Percentiles rank a stretch among this genome's conserved stretches.
phyloP scores from a whole-genome alignment of 2,888 invertebrate genomes.

The Yponomeuta malinellus region DNA sequence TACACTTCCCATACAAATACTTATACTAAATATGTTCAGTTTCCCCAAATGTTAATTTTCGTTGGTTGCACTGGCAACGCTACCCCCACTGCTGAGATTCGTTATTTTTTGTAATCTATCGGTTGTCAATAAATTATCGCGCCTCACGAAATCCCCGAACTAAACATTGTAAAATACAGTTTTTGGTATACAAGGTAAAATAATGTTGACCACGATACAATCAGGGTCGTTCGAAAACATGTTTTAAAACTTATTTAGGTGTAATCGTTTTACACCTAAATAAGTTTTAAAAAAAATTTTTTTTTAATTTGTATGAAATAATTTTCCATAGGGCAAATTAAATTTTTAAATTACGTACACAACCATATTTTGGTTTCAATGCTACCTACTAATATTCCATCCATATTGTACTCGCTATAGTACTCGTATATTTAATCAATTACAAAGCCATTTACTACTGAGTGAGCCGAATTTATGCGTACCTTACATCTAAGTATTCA shows the following conservation, averaged over 20 bases:
- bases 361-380: slow-evolving; percentile 4
- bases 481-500: background rate
- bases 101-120: no score
- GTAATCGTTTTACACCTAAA: background rate
- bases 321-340: background rate
- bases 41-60: no score
- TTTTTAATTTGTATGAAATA: background rate
- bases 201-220: background rate
- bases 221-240: background rate
- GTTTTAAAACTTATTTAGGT: background rate
- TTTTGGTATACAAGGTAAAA: slow-evolving; percentile 7
- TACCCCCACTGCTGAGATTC: no score
- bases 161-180: background rate
- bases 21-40: no score
- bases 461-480: background rate
- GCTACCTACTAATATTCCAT: background rate
- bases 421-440: no score
- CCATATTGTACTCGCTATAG: background rate
- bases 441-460: no score
- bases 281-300: background rate
- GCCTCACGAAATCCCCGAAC: no score
- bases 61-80: no score
- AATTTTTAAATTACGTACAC: background rate
- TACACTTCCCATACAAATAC: background rate
- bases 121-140: background rate